Base-by-base conservation (phyloP, 2,797 vertebrate species). In the Trichosurus vulpecula region DNA sequence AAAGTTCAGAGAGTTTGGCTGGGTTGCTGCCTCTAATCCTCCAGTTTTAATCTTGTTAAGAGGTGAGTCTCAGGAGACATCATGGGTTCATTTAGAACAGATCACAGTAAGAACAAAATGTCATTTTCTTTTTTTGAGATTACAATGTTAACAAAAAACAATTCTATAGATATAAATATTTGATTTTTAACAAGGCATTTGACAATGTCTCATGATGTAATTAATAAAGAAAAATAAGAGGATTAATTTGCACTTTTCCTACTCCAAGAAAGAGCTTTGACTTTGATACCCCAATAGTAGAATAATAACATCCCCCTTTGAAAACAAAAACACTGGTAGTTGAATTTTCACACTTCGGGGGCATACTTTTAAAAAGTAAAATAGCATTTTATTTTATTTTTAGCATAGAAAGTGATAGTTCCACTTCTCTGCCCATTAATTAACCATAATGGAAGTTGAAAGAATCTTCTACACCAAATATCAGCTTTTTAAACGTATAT, bases 191-290 rank as follows among this genome's bases (percentile, higher is more conserved):
- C 35, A n/a, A 66, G 6, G 5, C 16, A 66, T n/a, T 87, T 96
- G 27, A 47, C 92, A 95, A 91, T 90, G 81, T 90, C 54, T 94
- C 74, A 61, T 61, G 58, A 74, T 35, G 10, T 41, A 94, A 35
- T 92, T 96, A 54, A 0, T 66, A 90, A 87, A 96, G 55, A 92
- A 96, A 97, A 95, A 29, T 55, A 93, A 2, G 0, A 0, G 93
- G 61, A 95, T 92, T 97, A 81, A 0, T 55, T 97, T 96, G 55
- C 96, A 94, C 25, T 61, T 94, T 95, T 91, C 47, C 6, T 29
- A 81, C 97, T 92, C 41, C 58, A 47, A 58, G 87, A 66, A 90
- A 22, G 27, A 30, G 25, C 10, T 90, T 35, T n/a, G 16, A 55
- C 27, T 81, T 29, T 57, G 61, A 95, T 91, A 92, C 94, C 74